Evolutionary conservation across 2,113 vertebrate genomes (phyloP).

Genomic region (Coptodon bakossiorum): DNA sequence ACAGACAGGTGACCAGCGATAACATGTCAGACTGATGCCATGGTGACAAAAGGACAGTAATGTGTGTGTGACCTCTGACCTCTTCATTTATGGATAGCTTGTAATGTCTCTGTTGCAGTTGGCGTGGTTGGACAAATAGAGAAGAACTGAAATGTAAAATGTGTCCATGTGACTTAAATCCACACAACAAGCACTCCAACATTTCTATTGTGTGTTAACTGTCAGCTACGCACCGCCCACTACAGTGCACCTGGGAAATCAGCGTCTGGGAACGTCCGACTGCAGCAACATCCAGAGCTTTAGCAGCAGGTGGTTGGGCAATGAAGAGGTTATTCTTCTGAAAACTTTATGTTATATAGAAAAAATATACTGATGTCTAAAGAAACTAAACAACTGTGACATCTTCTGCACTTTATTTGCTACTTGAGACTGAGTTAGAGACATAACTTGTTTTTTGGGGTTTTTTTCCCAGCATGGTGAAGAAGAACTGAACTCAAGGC

Average conservation of each 20-base stretch:
- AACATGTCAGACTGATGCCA: slow-evolving; percentile 50
- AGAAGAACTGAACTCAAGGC: background rate
- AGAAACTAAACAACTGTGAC: background rate
- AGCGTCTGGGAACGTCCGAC: slow-evolving; percentile 33
- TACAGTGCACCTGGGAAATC: slow-evolving; percentile 43
- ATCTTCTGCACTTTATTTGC: background rate
- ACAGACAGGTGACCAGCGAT: slow-evolving; percentile 62
- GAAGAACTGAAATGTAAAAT: slow-evolving; percentile 1
- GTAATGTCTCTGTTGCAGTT: slow-evolving; percentile 33
- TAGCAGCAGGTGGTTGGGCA: background rate
- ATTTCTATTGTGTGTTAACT: slow-evolving; percentile 51
- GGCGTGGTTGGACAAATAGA: background rate
- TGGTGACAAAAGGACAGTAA: slow-evolving; percentile 7
- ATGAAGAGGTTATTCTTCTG: background rate
- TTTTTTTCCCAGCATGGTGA: background rate
- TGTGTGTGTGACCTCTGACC: slow-evolving; percentile 24
- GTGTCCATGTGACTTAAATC: slow-evolving; percentile 15
- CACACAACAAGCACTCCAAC: slow-evolving; percentile 19
- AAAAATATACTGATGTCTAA: background rate
- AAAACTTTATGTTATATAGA: background rate
- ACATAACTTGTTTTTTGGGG: background rate
- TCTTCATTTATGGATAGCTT: background rate
- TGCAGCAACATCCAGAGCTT: background rate
- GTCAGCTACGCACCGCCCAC: slow-evolving; percentile 44
- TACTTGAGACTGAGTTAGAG: background rate